Base-by-base conservation (phyloP, 2,113 vertebrate genomes). In the Perognathus longimembris region DNA sequence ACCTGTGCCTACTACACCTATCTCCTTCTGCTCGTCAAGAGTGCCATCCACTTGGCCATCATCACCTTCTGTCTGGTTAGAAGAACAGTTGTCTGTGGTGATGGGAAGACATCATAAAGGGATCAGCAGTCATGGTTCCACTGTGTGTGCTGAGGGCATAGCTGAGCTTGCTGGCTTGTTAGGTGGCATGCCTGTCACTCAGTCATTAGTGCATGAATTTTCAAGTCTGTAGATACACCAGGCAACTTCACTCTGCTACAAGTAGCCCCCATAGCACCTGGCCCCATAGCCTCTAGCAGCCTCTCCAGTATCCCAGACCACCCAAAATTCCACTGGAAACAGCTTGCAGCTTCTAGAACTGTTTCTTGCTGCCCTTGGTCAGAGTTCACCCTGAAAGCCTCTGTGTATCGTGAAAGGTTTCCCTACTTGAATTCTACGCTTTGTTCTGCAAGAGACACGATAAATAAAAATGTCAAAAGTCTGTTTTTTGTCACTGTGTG, bases 1-100 rank as follows among this genome's bases (percentile, higher is more conserved):
- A 97, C 84, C 28, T 92, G 97, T 14, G 98, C 96, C 0, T 97
- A 93, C 36, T 95, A 98, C 8, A 95, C 95, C 32, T 98, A 98
- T 57, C 17, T 97, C 6, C 0, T 97, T 63, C 94, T 98, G 21
- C 96, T 98, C 21, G 40, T 98, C 93, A 98, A 98, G 91, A 97
- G 97, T 30, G 21, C 34, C 36, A 6, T 97, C 89, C 96, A 98
- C 57, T 96, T 96, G 1, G 21, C 93, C 73, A 34, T 97, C 0
- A 0, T 96, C 4, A 12, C 97, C 73, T 88, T 95, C 96, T 93
- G 86, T 78, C 89, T 97, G n/a, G 92, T 93, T 26, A 95, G 90
- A 89, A 78, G 18, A 63, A 89, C 63, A 95, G 32, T 42, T 36
- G 26, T 4, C 17, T 91, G 36, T 22, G 36, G 4, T 34, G 0